A percentile compares a stretch with the other conserved stretches of the same genome.
phyloP scores from a whole-genome alignment of 2,888 invertebrate species.

The Rhabditophanes sp. region DNA sequence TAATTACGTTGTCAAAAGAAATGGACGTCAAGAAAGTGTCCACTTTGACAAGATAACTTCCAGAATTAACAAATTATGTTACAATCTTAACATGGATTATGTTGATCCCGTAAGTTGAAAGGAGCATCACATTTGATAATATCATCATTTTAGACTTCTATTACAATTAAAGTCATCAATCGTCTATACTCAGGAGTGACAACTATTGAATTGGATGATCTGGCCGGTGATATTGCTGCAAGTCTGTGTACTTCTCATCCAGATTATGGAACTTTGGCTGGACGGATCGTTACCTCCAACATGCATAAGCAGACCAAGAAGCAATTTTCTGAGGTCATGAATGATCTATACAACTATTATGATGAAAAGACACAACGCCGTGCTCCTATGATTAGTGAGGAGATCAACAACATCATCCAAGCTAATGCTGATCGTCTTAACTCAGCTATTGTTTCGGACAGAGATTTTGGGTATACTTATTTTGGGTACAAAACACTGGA shows the following conservation, averaged over 20 bases:
- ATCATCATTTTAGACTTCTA: conserved; percentile 39
- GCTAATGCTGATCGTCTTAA: conserved; percentile 72
- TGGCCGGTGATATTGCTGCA: conserved; percentile 96
- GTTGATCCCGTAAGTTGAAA: conserved; percentile 68
- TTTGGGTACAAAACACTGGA: conserved; percentile 98
- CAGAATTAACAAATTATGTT: conserved; percentile 79
- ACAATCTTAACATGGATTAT: conserved; percentile 83
- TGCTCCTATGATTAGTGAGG: conserved; percentile 71
- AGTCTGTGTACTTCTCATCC: conserved; percentile 92
- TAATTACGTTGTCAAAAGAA: too few relatives aligned
- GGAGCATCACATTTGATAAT: too few relatives aligned
- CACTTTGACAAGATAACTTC: conserved; percentile 96
- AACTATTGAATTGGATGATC: conserved; percentile 84
- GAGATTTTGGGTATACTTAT: conserved; percentile 88
- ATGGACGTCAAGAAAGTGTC: conserved; percentile 74
- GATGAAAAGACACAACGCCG: conserved; percentile 59
- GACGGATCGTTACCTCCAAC: conserved; percentile 82
- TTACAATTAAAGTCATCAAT: conserved; percentile 64
- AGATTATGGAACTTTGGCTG: conserved; percentile 64
- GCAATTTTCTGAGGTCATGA: conserved; percentile 59
- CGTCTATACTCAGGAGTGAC: conserved; percentile 90
- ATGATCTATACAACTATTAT: conserved; percentile 61
- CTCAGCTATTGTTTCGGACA: conserved; percentile 82
- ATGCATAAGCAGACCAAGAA: conserved; percentile 86
- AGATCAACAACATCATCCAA: conserved; percentile 63